These are phyloP conservation scores for Apostichopus californicus DNA, from an alignment of 35 echinoderm and acorn worm species.

Conservation along the genomic window DNA sequence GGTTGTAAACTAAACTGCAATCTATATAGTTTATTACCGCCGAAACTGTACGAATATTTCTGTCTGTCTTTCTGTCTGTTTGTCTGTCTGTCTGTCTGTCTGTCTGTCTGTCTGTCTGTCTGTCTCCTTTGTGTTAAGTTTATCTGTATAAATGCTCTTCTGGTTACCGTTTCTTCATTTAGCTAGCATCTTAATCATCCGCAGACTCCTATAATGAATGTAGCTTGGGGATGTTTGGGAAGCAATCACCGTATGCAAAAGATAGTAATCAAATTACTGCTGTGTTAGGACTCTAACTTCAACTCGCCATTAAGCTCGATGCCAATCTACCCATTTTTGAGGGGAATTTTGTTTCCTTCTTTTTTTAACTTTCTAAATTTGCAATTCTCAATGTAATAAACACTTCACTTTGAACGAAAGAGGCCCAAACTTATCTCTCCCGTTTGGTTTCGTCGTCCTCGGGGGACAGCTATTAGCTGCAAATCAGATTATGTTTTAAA, in stretches of 20 bases:
- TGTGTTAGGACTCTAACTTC: background rate
- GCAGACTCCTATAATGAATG: background rate
- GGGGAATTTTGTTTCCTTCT: background rate
- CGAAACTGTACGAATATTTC: too few relatives aligned
- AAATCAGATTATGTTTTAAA: conserved; percentile 23
- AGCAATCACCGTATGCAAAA: background rate
- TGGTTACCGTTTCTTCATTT: too few relatives aligned
- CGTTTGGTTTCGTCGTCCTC: background rate
- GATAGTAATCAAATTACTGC: background rate
- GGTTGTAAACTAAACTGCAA: too few relatives aligned
- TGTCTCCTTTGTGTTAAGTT: too few relatives aligned
- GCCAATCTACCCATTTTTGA: background rate
- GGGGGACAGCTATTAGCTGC: conserved; percentile 24
- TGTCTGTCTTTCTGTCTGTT: too few relatives aligned
- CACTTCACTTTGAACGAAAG: background rate
- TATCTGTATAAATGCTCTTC: too few relatives aligned
- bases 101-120: too few relatives aligned
- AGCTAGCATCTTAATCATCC: too few relatives aligned
- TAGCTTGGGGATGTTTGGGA: background rate
- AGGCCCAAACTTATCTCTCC: conserved; percentile 1
- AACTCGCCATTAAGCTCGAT: background rate
- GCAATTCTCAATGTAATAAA: conserved; percentile 26
- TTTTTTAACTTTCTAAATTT: conserved; percentile 13
- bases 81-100: too few relatives aligned
- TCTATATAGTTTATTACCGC: too few relatives aligned